Evolutionary conservation across 1,140 invertebrate genomes (phyloP).

Genomic region (Chionoecetes opilio): DNA sequence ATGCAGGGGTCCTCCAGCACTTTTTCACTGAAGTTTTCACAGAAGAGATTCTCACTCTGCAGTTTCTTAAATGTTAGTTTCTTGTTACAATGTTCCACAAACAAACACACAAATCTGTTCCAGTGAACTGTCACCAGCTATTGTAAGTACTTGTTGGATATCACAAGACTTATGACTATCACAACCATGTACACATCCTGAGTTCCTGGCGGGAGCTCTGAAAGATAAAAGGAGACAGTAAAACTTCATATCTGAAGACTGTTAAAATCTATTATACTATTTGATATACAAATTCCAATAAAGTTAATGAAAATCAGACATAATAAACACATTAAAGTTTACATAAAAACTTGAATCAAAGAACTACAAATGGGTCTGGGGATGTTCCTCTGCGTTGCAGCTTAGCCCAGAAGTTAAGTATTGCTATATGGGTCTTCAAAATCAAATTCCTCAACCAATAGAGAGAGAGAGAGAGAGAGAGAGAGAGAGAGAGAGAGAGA

Average conservation of each 20-base stretch:
- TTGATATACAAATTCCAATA: no score
- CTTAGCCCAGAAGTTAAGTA: no score
- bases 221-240: background rate
- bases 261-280: no score
- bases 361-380: no score
- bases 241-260: background rate
- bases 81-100: background rate
- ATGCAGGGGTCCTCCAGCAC: background rate
- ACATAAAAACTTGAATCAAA: no score
- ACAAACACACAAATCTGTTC: background rate
- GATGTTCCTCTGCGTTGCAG: no score
- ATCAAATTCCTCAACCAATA: no score
- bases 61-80: background rate
- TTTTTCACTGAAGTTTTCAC: background rate
- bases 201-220: background rate
- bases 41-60: background rate
- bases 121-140: background rate
- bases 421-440: no score
- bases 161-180: conserved; percentile 29
- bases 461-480: no score
- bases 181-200: background rate
- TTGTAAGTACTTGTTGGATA: background rate
- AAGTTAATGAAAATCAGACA: no score
- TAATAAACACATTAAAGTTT: no score
- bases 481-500: no score